Evolutionary conservation across 2,113 vertebrate genomes (phyloP), one percentile per base, ranked within the genome.

Genomic region (Euleptes europaea): DNA sequence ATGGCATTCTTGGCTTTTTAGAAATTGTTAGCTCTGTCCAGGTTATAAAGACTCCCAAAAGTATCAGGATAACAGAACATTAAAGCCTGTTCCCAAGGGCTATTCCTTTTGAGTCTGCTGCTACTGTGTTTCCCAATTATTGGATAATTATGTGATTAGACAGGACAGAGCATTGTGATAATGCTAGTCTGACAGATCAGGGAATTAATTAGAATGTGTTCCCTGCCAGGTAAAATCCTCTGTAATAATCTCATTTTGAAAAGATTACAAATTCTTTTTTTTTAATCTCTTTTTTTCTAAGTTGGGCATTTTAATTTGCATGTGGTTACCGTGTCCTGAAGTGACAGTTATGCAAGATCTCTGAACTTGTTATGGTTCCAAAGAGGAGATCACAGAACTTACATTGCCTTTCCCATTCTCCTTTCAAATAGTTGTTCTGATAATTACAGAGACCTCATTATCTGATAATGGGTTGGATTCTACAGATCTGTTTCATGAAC

Each of bases 31-130:
- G n/a, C 10, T 33, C 23, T 23, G 28, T 28, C 57, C 57, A 42
- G 7, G 21, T 57, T 72, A 5, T 12, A 82, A 71, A 71, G 67
- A 3, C 81, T 84, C 92, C 87, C 78, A 86, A 84, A 51, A 57
- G 71, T 80, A 93, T 92, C 76, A 89, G 91, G 90, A 91, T 90
- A 89, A 88, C 26, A 65, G 88, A 91, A 47, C 40, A 63, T 3
- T 28, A 5, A 17, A 31, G 13, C 4, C 23, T 54, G 26, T 84
- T 69, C 44, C 26, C 33, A 21, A 23, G 26, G 14, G 42, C 26
- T 81, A 72, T 81, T 49, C n/a, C 83, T 89, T 88, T 90, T 82
- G 31, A 74, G 86, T 83, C 83, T 91, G 88, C 83, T 83, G 88
- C 83, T 83, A 92, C 88, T 21, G 76, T 82, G 87, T 87, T 90